Conservation (phyloP, 2,888 invertebrate species). For the Nowickia ferox region DNA sequence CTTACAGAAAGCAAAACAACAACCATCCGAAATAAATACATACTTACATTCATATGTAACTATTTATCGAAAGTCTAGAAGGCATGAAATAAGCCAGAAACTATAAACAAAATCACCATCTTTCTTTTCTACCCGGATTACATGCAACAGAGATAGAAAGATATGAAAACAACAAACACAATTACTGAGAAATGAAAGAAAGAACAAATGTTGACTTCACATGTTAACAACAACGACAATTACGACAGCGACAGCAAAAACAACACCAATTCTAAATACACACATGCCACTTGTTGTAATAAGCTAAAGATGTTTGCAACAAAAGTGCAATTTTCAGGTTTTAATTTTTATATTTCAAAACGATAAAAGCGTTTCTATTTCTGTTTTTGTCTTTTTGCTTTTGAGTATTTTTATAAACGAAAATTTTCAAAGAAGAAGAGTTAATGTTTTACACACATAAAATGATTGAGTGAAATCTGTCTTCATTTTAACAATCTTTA, state of each 20-base stretch:
- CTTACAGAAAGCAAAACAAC: conserved; percentile 44
- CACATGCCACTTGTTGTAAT: conserved; percentile 41
- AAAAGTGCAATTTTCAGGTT: conserved; percentile 51
- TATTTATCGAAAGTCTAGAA: conserved; percentile 55
- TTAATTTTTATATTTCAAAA: conserved; percentile 44
- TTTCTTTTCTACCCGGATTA: conserved; percentile 67
- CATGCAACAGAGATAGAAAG: conserved; percentile 21
- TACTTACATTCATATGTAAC: neutral
- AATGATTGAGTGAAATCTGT: conserved; percentile 64
- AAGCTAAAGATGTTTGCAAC: conserved; percentile 42
- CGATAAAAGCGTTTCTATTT: conserved; percentile 13
- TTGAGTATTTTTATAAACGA: conserved; percentile 9
- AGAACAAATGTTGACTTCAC: conserved; percentile 64
- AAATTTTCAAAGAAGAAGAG: neutral
- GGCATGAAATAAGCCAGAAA: conserved; percentile 20
- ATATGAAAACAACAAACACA: conserved; percentile 27
- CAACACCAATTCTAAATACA: conserved; percentile 22
- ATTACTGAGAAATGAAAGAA: conserved; percentile 54
- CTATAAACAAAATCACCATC: conserved; percentile 9
- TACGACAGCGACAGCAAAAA: conserved; percentile 17
- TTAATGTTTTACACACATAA: conserved; percentile 10
- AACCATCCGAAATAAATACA: conserved; percentile 11
- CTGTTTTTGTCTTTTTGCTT: neutral
- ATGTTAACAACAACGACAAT: conserved; percentile 59
- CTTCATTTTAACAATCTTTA: conserved; percentile 50